Base-by-base conservation (phyloP, 2,888 invertebrate species). In the Amblyteles armatorius region DNA sequence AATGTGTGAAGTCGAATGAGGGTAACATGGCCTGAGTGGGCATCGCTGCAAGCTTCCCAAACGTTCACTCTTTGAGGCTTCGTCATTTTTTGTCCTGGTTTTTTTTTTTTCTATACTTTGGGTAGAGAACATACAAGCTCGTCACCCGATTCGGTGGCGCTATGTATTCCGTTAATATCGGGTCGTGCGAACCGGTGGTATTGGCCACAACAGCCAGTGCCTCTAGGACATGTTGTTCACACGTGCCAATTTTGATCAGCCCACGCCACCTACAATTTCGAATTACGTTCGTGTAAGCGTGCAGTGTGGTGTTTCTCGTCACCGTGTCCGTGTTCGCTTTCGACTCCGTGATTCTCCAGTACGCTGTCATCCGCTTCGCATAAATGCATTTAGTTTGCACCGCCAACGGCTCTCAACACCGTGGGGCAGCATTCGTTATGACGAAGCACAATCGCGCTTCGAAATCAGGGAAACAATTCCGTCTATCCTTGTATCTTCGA, bases 341-440 rank as follows among this genome's bases (percentile, higher is more conserved):
- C 87, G 89, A 88, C 36, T 36, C 9, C 88, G 87, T 89, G 88
- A 88, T 87, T 82, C 80, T 44, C 52, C 11, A 65, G 52, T 26
- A 40, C 50, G 36, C 76, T 76, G 22, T 52, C 36, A 68, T 73
- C 33, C 72, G 16, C 80, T 88, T 78, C 88, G 89, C 90, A 90
- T 90, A 89, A 85, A 88, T 89, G 87, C 90, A 89, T 90, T 84
- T 88, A 87, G 83, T 89, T 89, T 88, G 88, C 89, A 90, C 90
- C 85, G 87, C 87, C 80, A 84, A 84, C 81, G 60, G 63, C 55
- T 76, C 78, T 77, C 29, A 73, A 50, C 36, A 2, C 80, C 67
- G 63, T 67, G 68, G 52, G 80, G 44, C 80, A 68, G 71, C 77
- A 72, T 80, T 80, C 84, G 84, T 84, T 77, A 79, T 76, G 83